Percentiles rank a stretch among this genome's conserved stretches.
Evolutionary conservation across 2,797 vertebrate species (phyloP).

Genomic region (Phyllotis vaccarum): DNA sequence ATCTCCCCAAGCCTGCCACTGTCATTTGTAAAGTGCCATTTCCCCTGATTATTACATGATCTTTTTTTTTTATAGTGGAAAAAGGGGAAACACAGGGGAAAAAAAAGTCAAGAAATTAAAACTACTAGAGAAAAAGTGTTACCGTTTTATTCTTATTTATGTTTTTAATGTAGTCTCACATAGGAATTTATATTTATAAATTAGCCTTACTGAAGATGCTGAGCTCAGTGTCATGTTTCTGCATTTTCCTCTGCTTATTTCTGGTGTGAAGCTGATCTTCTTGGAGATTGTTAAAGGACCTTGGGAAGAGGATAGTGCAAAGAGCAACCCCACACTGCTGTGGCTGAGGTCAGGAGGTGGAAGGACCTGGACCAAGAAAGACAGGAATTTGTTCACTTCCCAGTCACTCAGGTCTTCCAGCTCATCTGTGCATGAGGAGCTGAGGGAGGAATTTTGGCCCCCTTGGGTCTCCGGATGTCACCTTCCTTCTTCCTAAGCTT

Average conservation of each 20-base stretch:
- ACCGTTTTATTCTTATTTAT: constrained; percentile 2
- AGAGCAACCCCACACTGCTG: background rate
- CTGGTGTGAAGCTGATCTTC: background rate
- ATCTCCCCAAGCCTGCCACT: background rate
- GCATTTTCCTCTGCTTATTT: constrained; percentile 7
- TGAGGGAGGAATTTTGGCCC: background rate
- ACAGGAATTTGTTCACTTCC: background rate
- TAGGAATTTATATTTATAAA: background rate
- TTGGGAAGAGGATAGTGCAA: background rate
- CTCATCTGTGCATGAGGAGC: accelerated
- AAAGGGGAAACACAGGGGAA: background rate
- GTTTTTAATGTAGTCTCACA: background rate
- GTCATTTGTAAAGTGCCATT: constrained; percentile 5
- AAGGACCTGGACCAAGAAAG: background rate
- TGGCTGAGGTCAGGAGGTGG: background rate
- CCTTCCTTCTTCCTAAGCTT: background rate
- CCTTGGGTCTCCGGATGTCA: background rate
- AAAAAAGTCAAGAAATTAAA: constrained; percentile 33
- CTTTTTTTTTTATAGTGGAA: background rate
- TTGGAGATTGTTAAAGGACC: background rate
- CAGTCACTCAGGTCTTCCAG: background rate
- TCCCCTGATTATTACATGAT: background rate
- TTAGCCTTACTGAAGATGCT: background rate
- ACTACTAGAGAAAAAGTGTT: background rate
- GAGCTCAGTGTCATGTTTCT: background rate